Conservation (phyloP, 2,888 invertebrate genomes). For the Smittia sp. region DNA sequence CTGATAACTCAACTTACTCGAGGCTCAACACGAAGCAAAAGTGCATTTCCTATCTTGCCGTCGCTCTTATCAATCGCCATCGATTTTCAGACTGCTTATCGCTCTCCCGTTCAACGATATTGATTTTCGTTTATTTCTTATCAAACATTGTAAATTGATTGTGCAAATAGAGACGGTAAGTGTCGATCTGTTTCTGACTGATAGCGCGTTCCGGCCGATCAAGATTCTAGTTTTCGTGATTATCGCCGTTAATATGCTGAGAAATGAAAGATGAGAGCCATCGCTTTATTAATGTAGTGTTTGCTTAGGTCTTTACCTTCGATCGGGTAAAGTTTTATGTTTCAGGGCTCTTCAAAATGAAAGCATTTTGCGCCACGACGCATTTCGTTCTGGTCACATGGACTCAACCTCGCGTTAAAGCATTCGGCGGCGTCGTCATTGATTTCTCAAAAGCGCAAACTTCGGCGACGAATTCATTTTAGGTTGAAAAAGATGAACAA, state of each 20-base stretch:
- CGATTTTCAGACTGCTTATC: constrained; percentile 2
- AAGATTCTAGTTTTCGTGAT: constrained; percentile 6
- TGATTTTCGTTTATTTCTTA: constrained; percentile 29
- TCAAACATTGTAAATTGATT: constrained; percentile 36
- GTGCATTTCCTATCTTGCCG: constrained; percentile 34
- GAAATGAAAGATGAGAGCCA: not conserved
- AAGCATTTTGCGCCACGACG: too few relatives aligned
- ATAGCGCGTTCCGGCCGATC: not conserved
- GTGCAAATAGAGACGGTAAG: constrained; percentile 36
- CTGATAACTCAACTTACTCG: not conserved
- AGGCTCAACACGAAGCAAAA: constrained; percentile 32
- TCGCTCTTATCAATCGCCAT: not conserved
- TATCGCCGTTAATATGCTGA: not conserved
- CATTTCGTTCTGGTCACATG: too few relatives aligned
- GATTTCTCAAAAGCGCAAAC: not conserved
- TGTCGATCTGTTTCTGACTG: constrained; percentile 15
- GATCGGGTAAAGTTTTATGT: too few relatives aligned
- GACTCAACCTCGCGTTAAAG: not conserved
- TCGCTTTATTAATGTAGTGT: not conserved
- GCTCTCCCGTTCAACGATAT: not conserved
- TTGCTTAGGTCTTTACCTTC: constrained; percentile 27
- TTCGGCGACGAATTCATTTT: constrained; percentile 16
- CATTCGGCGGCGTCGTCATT: constrained; percentile 20
- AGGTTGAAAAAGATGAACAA: constrained; percentile 20
- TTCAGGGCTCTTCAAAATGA: too few relatives aligned